These are phyloP conservation scores for Actinia equina DNA, from an alignment of 64 coral and sea anemone genomes.

Conservation along the genomic window DNA sequence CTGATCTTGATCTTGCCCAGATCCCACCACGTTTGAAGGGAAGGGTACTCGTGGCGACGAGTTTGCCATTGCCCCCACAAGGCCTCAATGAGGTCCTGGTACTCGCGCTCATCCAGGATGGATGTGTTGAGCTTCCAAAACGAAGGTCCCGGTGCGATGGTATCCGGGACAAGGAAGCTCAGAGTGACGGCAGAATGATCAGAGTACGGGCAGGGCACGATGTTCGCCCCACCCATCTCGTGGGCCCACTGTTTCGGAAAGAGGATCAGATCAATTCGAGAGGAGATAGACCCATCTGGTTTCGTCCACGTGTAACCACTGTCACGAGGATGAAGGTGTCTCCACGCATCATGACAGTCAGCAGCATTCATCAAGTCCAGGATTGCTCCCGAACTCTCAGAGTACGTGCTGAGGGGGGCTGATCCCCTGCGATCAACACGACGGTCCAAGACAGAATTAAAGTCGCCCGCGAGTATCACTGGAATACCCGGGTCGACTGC, in stretches of 20 bases:
- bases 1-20: conserved; percentile 14
- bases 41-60: background rate
- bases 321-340: background rate
- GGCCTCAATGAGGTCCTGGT: background rate
- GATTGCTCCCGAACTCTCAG: background rate
- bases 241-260: background rate
- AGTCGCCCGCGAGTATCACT: too few relatives aligned
- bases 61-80: background rate
- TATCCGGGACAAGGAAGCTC: background rate
- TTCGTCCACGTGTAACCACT: background rate
- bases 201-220: conserved; percentile 27
- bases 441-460: too few relatives aligned
- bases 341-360: background rate
- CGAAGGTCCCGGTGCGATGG: background rate
- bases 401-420: too few relatives aligned
- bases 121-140: conserved; percentile 35
- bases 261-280: background rate
- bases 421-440: too few relatives aligned
- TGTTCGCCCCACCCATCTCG: background rate
- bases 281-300: background rate
- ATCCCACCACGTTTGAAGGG: conserved; percentile 31
- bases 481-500: too few relatives aligned
- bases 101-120: background rate
- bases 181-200: conserved; percentile 18
- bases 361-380: background rate